Evolutionary conservation across 92 coral and sea anemone species (phyloP), one percentile per base, ranked within the genome.

Genomic region (Zoanthus gigantus): DNA sequence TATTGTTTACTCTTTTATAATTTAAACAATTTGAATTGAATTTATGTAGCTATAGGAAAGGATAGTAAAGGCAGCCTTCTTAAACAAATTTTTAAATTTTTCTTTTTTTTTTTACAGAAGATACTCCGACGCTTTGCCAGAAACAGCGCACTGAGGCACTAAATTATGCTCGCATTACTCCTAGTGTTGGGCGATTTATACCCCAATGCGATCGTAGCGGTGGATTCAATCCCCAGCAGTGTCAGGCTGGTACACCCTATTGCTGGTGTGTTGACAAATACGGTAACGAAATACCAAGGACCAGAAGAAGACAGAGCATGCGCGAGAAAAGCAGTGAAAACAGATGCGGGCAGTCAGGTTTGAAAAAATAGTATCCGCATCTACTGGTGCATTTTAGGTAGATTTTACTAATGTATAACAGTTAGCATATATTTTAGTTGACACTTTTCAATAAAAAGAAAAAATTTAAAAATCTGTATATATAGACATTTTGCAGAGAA

Each of bases 241-340:
- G 98, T 71, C 96, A 92, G 57, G 77, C 78, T 60, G 93, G 94
- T 6, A 93, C 95, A 16, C 90, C 94, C 74, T 91, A 95, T 78
- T 96, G 98, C 66, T 96, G 98, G 98, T 96, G 98, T 88, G 92
- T 94, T 12, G 96, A 95, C 77, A 96, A 94, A 82, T 92, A 92
- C 74, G 98, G 98, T 12, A 86, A 90, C 34, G 98, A 96, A 80
- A 82, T 93, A 79, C 91, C 92, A 17, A 86, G 94, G 81, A 96
- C 98, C 71, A 89, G 91, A 76, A 83, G 74, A 32, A 84, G 82
- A 23, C 88, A 65, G 16, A 71, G 58, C 73, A 48, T 81, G 28
- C 75, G 74, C 18, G 71, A 46, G 60, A 66, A 66, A 66, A 13
- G 45, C 74, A 9, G 15, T 46, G 61, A 28, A 15, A 79, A 16